Evolutionary conservation across 1,140 invertebrate genomes (phyloP).

Genomic region (Microplitis mediator): DNA sequence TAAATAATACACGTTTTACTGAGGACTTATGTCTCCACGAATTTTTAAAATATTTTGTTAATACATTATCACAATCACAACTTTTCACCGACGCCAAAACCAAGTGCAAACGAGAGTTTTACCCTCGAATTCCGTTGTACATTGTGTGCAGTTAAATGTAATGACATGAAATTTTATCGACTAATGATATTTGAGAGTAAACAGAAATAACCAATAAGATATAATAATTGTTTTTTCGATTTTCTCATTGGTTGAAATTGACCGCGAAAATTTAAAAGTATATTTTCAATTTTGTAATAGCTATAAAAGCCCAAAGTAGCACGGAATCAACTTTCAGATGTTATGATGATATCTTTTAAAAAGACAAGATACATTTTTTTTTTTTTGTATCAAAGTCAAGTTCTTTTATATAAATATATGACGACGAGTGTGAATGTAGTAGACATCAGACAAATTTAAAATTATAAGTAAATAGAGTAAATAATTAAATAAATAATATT

Average conservation of each 20-base stretch:
- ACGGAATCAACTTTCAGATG: too few species aligned
- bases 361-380: too few species aligned
- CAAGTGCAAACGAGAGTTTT: neutral
- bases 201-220: neutral
- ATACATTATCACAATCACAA: constrained; percentile 11
- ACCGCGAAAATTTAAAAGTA: neutral
- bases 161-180: neutral
- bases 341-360: too few species aligned
- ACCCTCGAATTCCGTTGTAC: neutral
- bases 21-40: neutral
- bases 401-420: too few species aligned
- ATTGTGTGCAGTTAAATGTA: neutral
- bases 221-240: neutral
- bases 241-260: neutral
- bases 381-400: too few species aligned
- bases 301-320: too few species aligned
- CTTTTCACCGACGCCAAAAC: constrained; percentile 18
- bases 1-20: neutral
- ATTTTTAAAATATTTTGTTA: neutral
- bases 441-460: too few species aligned
- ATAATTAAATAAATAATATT: too few species aligned
- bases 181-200: neutral
- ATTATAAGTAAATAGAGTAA: too few species aligned
- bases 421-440: too few species aligned
- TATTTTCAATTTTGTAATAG: too few species aligned